Conservation (phyloP, 2,888 invertebrate genomes). For the Falcaria lacertinaria region DNA sequence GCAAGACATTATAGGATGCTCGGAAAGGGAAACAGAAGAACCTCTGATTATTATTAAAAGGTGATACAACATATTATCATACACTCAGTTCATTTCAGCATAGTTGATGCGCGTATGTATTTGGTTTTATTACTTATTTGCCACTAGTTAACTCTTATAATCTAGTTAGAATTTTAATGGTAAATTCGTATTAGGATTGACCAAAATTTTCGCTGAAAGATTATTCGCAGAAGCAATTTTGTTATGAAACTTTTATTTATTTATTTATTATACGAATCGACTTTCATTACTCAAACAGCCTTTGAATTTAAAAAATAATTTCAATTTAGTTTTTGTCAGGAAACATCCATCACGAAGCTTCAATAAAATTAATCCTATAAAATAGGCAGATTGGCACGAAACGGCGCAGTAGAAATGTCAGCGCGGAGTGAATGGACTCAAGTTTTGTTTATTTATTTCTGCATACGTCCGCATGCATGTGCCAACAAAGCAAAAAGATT, state of each 20-base stretch:
- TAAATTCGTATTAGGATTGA: too few species aligned
- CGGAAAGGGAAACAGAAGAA: too few species aligned
- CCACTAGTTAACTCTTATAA: too few species aligned
- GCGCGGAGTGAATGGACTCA: slow-evolving; percentile 72
- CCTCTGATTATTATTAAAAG: too few species aligned
- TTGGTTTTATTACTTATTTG: too few species aligned
- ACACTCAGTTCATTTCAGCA: too few species aligned
- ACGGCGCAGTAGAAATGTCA: slow-evolving; percentile 67
- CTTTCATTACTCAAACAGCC: not conserved
- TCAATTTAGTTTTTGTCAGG: slow-evolving; percentile 12
- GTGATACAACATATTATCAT: too few species aligned
- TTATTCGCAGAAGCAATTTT: not conserved
- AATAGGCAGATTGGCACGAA: slow-evolving; percentile 60
- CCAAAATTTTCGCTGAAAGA: too few species aligned
- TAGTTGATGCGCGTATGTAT: too few species aligned
- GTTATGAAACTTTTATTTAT: not conserved
- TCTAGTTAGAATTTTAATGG: too few species aligned
- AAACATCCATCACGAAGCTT: slow-evolving; percentile 31
- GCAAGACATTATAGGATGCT: too few species aligned
- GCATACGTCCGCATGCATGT: slow-evolving; percentile 68
- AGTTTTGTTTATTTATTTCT: slow-evolving; percentile 67
- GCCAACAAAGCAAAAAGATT: slow-evolving; percentile 60
- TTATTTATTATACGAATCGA: not conserved
- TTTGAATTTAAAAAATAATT: not conserved
- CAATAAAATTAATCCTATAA: slow-evolving; percentile 42